Evolutionary conservation across 2,797 vertebrate species (phyloP), one percentile per base, ranked within the genome.

Genomic region (Neoniphon sammara): DNA sequence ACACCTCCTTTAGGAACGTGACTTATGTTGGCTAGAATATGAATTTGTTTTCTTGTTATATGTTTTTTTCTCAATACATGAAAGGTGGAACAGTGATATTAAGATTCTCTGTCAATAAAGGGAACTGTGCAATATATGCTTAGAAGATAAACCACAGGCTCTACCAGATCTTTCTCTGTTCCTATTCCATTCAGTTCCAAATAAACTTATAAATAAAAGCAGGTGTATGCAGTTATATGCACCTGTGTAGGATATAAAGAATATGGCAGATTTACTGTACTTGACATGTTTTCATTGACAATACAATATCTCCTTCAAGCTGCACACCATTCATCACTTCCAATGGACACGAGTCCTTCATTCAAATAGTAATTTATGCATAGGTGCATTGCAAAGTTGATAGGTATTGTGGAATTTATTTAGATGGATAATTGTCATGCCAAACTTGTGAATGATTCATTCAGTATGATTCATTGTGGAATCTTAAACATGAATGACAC

Each of bases 361-460:
- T 53, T 59, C 50, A 76, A 68, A 60, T 39, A 23, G 57, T 55
- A 44, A 73, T 21, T 63, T 50, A 82, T 14, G 56, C 44, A 71
- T 18, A 27, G 55, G 18, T 52, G 23, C 39, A 71, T 5, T 0
- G 30, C 31, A 25, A 72, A 5, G 23, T 1, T 20, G 68, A 78
- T 71, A 63, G 60, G 67, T 71, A 49, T 54, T 23, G 27, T 68
- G 52, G 31, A 39, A 54, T 64, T 73, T n/a, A 73, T 31, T 71
- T 67, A 75, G 87, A 87, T 86, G 88, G 85, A 71, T 86, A 82
- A 42, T 46, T 36, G 1, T 63, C 50, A 23, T 39, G 68, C 34
- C 54, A 70, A 84, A 85, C 52, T 31, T 80, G 56, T 87, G 87
- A 91, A 85, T 90, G 87, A 93, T 75, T 91, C 87, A 89, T 86